Base-by-base conservation (phyloP, 2,888 invertebrate species). In the Bellardia bayeri region DNA sequence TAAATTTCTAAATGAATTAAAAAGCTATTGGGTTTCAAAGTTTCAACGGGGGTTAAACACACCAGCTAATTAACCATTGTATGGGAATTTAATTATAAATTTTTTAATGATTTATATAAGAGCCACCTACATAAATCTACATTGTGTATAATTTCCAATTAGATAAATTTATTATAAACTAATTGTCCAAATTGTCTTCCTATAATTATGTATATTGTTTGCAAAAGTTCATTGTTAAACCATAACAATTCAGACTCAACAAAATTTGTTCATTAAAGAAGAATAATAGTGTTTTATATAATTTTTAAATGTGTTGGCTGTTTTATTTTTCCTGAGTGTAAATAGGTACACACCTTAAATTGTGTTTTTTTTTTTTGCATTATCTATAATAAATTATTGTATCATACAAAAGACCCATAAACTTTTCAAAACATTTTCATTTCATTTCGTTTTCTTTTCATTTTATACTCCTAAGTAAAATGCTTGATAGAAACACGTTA, bases 401-500 rank as follows among this genome's bases (percentile, higher is more conserved):
- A 13, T 45, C 45, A 45, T 13, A 11, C 45, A 45, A 45, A 45
- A 45, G 45, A 45, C 11, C 11, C 45, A 45, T 3, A 11, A 45
- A 11, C 11, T 45, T 45, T 45, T 45, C 45, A 11, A 45, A 51
- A 23, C 23, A 74, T 49, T 45, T 74, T 14, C 30, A 30, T 45
- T 33, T 16, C 33, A n/a, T 64, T 75, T 37, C 11, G 42, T 58
- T 16, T 54, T 40, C 30, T 40, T 33, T 69, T 69, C 56, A 56
- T 69, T 69, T 9, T 16, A 33, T 33, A 23, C 23, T 23, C 23
- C 1, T 23, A 45, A 45, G 56, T 2, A 42, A 51, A 69, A 69
- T 3, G 33, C 68, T 58, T 45, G 7, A 56, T 33, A 16, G n/a
- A 82, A 61, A 51, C 30, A 42, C 49, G 16, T 51, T 76, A 79